These are phyloP conservation scores for Crematogaster levior DNA, from an alignment of 2,888 invertebrate species.

Conservation along the genomic window DNA sequence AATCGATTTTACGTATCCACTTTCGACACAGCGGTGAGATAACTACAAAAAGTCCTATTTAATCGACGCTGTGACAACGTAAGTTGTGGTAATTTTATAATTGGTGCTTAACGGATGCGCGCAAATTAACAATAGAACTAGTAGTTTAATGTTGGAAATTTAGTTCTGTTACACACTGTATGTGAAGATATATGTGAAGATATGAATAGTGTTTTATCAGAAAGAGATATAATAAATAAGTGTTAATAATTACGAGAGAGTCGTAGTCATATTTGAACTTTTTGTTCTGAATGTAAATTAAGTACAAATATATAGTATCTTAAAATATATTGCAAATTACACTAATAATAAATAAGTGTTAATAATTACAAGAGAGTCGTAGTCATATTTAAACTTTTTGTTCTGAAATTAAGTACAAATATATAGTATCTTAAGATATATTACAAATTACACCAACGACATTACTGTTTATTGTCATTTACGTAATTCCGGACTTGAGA, in stretches of 20 bases:
- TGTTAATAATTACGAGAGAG: not conserved
- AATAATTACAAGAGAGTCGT: not conserved
- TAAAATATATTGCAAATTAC: not conserved
- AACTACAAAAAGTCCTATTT: slow-evolving; percentile 17
- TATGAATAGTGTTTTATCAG: not conserved
- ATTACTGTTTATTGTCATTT: not conserved
- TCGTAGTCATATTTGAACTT: not conserved
- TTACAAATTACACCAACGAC: not conserved
- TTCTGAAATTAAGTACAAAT: not conserved
- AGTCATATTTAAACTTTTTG: not conserved
- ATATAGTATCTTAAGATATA: not conserved
- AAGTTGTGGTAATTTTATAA: slow-evolving; percentile 1
- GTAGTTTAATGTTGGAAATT: not conserved
- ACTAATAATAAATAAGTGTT: not conserved
- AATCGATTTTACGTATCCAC: slow-evolving; percentile 53
- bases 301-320: not conserved
- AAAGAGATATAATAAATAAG: not conserved
- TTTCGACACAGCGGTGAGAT: slow-evolving; percentile 48
- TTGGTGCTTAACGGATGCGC: not conserved
- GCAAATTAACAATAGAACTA: not conserved
- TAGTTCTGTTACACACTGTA: not conserved
- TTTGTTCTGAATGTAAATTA: not conserved
- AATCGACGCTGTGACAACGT: not conserved
- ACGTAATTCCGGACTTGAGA: not conserved
- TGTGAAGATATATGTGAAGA: no score